Evolutionary conservation across 2,113 vertebrate species (phyloP).

Genomic region (Perccottus glenii): DNA sequence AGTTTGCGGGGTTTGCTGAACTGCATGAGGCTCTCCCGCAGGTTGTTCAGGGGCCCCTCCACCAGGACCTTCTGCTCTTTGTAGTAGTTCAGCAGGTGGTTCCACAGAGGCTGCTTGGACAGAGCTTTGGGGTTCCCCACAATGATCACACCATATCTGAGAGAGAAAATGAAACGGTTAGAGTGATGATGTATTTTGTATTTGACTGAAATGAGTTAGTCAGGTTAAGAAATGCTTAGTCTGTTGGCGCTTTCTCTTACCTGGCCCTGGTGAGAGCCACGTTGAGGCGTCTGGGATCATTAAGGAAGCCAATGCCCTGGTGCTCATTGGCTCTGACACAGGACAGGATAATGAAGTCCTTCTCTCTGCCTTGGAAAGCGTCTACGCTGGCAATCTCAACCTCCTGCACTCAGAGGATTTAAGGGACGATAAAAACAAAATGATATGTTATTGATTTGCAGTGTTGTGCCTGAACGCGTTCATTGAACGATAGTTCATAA

Average conservation of each 20-base stretch:
- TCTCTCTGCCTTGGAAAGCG: slow-evolving; percentile 94
- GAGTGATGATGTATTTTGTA: not conserved
- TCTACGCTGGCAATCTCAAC: slow-evolving; percentile 96
- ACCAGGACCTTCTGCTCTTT: slow-evolving; percentile 97
- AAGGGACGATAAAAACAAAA: too few species aligned
- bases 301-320: slow-evolving; percentile 94
- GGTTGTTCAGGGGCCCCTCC: slow-evolving; percentile 92
- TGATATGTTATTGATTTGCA: too few species aligned
- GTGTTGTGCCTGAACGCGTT: too few species aligned
- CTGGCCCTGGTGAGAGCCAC: slow-evolving; percentile 92
- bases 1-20: slow-evolving; percentile 96
- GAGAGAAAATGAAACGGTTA: not conserved
- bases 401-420: slow-evolving; percentile 76
- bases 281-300: slow-evolving; percentile 91
- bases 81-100: slow-evolving; percentile 94
- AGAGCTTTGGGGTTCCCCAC: slow-evolving; percentile 94
- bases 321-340: slow-evolving; percentile 95
- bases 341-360: slow-evolving; percentile 95
- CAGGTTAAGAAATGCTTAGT: not conserved
- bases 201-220: not conserved
- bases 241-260: slow-evolving; percentile 54
- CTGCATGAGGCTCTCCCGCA: slow-evolving; percentile 94
- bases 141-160: slow-evolving; percentile 92
- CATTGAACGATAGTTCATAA: too few species aligned
- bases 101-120: slow-evolving; percentile 96